phyloP scores from a whole-genome alignment of 2,888 invertebrate species.

The Folsomia candida region DNA sequence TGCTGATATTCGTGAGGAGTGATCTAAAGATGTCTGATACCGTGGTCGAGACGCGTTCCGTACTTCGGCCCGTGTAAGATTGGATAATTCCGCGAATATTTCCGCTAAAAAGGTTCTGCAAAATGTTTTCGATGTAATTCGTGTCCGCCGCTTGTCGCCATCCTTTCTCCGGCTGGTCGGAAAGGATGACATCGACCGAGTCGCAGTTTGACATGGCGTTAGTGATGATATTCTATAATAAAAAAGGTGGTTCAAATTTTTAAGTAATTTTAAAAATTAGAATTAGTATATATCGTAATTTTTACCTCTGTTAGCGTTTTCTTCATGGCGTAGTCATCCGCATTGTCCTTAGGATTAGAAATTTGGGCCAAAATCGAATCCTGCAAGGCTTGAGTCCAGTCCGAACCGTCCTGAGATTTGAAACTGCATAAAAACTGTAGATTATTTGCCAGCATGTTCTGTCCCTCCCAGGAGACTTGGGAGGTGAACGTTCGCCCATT shows the following conservation, averaged over 20 bases:
- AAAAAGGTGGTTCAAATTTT: no score
- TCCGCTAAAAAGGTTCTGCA: slow-evolving; percentile 28
- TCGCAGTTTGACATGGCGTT: background rate
- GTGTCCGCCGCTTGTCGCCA: background rate
- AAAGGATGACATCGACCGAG: background rate
- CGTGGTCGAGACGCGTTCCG: slow-evolving; percentile 7
- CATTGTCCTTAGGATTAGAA: background rate
- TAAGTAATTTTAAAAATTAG: no score
- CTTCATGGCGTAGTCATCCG: background rate
- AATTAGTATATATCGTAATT: background rate
- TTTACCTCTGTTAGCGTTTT: background rate
- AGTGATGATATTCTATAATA: background rate
- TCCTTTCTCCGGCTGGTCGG: background rate
- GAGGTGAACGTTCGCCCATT: background rate
- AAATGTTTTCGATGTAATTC: slow-evolving; percentile 4
- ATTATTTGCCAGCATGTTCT: background rate
- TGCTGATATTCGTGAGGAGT: slow-evolving; percentile 6
- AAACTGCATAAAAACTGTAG: background rate
- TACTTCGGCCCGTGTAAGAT: slow-evolving; percentile 14
- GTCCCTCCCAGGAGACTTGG: background rate
- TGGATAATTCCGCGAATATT: slow-evolving; percentile 27
- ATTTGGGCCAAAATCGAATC: background rate
- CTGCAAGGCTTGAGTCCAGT: background rate
- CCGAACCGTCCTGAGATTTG: background rate
- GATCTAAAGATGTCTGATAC: slow-evolving; percentile 25